Conservation (phyloP, 2,888 invertebrate genomes). For the Cabera pusaria region DNA sequence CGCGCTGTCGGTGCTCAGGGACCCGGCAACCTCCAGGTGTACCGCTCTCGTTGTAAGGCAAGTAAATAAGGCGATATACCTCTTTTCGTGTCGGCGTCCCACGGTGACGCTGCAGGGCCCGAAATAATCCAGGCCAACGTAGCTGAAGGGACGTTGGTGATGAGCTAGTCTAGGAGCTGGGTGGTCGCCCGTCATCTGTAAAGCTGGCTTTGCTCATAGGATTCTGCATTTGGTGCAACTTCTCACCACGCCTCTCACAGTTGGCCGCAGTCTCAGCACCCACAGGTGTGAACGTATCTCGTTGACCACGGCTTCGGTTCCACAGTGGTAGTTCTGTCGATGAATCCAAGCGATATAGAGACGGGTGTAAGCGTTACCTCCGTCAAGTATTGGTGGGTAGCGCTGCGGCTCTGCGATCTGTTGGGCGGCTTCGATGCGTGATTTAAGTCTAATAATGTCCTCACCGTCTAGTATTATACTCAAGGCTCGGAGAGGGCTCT, state of each 20-base stretch:
- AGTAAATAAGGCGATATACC: no score
- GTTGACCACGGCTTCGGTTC: slow-evolving; percentile 5
- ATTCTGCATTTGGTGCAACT: slow-evolving; percentile 22
- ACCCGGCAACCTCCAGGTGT: no score
- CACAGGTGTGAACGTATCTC: slow-evolving; percentile 7
- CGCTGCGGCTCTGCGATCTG: background rate
- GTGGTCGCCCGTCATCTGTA: no score
- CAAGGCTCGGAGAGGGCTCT: background rate
- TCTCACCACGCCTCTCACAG: background rate
- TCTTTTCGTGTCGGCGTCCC: no score
- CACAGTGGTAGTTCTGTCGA: slow-evolving; percentile 4
- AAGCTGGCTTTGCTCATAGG: slow-evolving; percentile 2
- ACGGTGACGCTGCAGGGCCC: no score
- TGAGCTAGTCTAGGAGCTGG: no score
- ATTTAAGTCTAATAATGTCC: slow-evolving; percentile 1
- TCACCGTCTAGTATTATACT: background rate
- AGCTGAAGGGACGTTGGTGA: no score
- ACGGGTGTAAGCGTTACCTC: slow-evolving; percentile 1
- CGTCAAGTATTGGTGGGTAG: slow-evolving; percentile 10
- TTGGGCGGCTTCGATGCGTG: background rate
- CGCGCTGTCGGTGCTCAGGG: no score
- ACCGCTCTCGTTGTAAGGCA: no score
- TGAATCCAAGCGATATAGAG: slow-evolving; percentile 10
- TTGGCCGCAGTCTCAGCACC: slow-evolving; percentile 3
- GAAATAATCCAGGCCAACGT: no score